Evolutionary conservation across 2,888 invertebrate species (phyloP), one percentile per base, ranked within the genome.

Genomic region (Harpalus rufipes): DNA sequence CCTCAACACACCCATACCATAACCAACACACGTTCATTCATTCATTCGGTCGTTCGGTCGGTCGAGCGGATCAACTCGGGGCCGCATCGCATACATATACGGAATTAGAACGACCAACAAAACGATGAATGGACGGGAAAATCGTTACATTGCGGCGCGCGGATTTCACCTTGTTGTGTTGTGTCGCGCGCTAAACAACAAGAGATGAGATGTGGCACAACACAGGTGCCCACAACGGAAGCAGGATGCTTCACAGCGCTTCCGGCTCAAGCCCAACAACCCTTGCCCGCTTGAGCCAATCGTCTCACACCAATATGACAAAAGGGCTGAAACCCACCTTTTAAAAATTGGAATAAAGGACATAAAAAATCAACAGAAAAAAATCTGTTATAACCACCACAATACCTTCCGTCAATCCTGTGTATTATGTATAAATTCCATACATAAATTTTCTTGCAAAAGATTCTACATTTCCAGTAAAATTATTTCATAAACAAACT

Each of bases 81-180:
- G 88, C 87, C 87, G 86, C 32, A 32, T 32, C 56, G 87, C 88
- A 87, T 88, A 88, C 89, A 88, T 89, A 89, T 89, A 89, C 89
- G 89, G 89, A 89, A 89, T 89, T 89, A 89, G 89, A 90, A 89
- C 89, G 87, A 86, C 88, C 87, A 86, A 87, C 88, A 88, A 88
- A 89, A 89, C 88, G 88, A 90, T 89, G 89, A 89, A 90, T 90
- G 90, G 89, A 88, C 87, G 89, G 87, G 87, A 86, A 87, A 83
- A 83, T 83, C 83, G 83, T 83, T 83, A 83, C 74, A 83, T 83
- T 83, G 76, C 83, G 74, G 41, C 74, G 74, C 74, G 83, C 81
- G 81, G 80, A 81, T 83, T 83, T 83, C 83, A 74, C 65, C 81
- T 81, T 51, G 76, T 78, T 39, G 41, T 72, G 82, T 63, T 10